Evolutionary conservation across 2,113 vertebrate species (phyloP).

Genomic region (Bagarius yarrelli): DNA sequence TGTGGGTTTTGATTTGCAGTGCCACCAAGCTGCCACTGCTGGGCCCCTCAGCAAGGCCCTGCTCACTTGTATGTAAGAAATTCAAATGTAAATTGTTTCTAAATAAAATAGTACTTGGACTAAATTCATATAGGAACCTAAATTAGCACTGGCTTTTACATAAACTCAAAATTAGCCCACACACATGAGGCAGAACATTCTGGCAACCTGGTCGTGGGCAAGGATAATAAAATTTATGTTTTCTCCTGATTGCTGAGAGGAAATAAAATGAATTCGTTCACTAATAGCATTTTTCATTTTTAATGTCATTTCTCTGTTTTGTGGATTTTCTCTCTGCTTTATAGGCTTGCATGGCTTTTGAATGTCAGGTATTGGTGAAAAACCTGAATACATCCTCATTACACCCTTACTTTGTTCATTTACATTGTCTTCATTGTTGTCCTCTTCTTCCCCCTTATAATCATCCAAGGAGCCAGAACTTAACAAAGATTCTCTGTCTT

Average conservation of each 20-base stretch:
- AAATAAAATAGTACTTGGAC: too few species aligned
- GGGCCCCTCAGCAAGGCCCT: too few species aligned
- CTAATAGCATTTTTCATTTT: constrained; percentile 94
- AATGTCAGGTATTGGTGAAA: constrained; percentile 59
- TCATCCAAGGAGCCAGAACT: constrained; percentile 67
- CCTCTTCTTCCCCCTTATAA: constrained; percentile 51
- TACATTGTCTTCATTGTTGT: constrained; percentile 51
- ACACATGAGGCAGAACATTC: background rate
- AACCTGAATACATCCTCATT: constrained; percentile 54
- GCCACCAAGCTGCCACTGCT: too few species aligned
- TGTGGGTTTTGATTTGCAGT: too few species aligned
- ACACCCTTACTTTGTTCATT: constrained; percentile 31
- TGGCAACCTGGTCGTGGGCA: constrained; percentile 7
- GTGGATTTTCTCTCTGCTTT: constrained; percentile 74
- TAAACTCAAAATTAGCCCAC: too few species aligned
- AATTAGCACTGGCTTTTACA: too few species aligned
- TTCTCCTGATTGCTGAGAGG: constrained; percentile 54
- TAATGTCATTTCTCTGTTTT: constrained; percentile 85
- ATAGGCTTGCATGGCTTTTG: constrained; percentile 58
- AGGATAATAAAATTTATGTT: constrained; percentile 59
- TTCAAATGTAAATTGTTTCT: too few species aligned
- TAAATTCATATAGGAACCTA: too few species aligned
- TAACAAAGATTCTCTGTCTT: constrained; percentile 64
- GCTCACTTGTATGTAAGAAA: too few species aligned
- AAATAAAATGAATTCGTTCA: constrained; percentile 84